Evolutionary conservation across 2,888 invertebrate species (phyloP).

Genomic region (Myathropa florea): DNA sequence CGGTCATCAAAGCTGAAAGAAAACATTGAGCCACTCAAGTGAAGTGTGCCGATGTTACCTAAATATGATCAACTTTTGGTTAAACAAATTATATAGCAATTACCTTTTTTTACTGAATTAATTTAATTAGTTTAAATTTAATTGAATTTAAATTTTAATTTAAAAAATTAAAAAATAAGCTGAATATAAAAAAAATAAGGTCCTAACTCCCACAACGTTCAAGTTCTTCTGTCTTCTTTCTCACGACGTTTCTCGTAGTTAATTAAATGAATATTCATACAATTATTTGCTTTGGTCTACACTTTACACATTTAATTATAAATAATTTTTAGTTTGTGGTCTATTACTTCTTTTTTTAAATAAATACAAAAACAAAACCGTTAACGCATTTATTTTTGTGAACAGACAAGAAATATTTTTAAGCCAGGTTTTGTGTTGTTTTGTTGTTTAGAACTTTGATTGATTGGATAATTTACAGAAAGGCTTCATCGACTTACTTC

Average conservation of each 20-base stretch:
- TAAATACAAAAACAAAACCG: neutral
- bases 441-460: slow-evolving; percentile 22
- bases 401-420: slow-evolving; percentile 18
- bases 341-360: neutral
- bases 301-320: slow-evolving; percentile 36
- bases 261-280: slow-evolving; percentile 8
- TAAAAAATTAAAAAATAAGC: no score
- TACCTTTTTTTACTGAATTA: no score
- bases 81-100: no score
- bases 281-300: slow-evolving; percentile 50
- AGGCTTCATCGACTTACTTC: slow-evolving; percentile 16
- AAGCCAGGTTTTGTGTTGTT: slow-evolving; percentile 4
- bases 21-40: no score
- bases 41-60: no score
- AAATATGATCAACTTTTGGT: no score
- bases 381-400: neutral
- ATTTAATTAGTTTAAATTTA: no score
- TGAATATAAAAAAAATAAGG: no score
- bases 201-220: neutral
- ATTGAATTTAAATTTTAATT: no score
- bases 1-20: no score
- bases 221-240: neutral
- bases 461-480: slow-evolving; percentile 38
- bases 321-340: neutral
- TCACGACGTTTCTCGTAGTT: slow-evolving; percentile 1